Base-by-base conservation (phyloP, 2,888 invertebrate genomes). In the Agrotis segetum region DNA sequence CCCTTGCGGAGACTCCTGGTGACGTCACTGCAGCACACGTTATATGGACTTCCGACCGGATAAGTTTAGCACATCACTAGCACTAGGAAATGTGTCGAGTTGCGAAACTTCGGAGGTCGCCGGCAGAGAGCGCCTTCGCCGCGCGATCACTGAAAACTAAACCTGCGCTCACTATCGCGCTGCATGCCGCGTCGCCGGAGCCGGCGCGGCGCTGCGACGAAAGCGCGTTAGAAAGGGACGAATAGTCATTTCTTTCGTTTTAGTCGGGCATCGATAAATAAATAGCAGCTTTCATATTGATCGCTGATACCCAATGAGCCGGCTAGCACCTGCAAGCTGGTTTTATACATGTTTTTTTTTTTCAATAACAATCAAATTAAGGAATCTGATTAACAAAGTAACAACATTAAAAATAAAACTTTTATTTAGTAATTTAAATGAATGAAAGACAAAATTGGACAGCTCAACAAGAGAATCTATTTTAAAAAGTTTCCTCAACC, bases 111-210 rank as follows among this genome's bases (percentile, higher is more conserved):
- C 90, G 88, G 93, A 94, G 94, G 94, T 95, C 93, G 92, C 91
- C 93, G 90, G 89, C 92, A 92, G 92, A 92, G 92, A 94, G 94
- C 92, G 94, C 90, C 93, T 91, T 86, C 90, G 90, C 87, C 92
- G 94, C 96, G 93, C 91, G 94, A 91, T 90, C 92, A 93, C 94
- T 94, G 92, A 94, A 95, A 96, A 96, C 95, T 94, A 94, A 93
- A 89, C 86, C 88, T 85, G 89, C 89, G 89, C 85, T 90, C 90
- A 90, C 91, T 92, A 92, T 91, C 89, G 91, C 90, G 88, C 85
- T 80, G 87, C 82, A 67, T 62, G 79, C 81, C 68, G 71, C 81
- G 69, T 67, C 68, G 77, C 68, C 82, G 76, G 74, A 77, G 85
- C 72, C 68, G 69, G 75, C 79, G 76, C 68, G 69, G 75, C 79